Evolutionary conservation across 2,113 vertebrate species (phyloP).

Genomic region (Pedionomus torquatus): DNA sequence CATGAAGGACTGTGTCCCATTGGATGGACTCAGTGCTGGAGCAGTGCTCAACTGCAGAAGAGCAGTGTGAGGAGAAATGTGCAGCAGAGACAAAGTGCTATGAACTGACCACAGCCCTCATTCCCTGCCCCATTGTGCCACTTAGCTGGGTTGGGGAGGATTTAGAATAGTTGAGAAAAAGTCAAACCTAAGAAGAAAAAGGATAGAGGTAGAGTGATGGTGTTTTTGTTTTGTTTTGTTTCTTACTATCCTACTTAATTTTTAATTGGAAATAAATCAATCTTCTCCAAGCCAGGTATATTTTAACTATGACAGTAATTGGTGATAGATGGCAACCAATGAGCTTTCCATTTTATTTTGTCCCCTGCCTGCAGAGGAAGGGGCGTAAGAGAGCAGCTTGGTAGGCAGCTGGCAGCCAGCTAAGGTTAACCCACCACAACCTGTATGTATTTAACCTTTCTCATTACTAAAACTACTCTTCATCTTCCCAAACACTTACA

Average conservation of each 20-base stretch:
- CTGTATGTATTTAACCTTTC: background rate
- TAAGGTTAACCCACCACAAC: background rate
- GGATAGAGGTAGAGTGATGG: rapidly evolving
- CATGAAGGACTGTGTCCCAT: background rate
- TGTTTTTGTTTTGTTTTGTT: background rate
- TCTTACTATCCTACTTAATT: background rate
- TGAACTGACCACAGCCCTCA: background rate
- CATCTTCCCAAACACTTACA: background rate
- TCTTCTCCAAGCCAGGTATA: background rate
- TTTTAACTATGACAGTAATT: background rate
- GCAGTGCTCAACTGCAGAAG: background rate
- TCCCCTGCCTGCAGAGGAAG: background rate
- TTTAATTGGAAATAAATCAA: background rate
- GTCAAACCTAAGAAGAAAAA: background rate
- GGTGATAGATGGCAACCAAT: background rate
- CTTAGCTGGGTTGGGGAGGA: background rate
- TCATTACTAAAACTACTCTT: background rate
- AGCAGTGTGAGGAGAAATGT: background rate
- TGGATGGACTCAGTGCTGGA: background rate
- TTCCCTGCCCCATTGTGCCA: background rate
- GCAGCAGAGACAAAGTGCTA: background rate
- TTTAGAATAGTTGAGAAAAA: background rate
- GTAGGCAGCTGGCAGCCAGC: background rate
- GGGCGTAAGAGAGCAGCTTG: background rate
- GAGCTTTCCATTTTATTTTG: background rate